Percentiles rank a stretch among this genome's conserved stretches.
Conservation (phyloP, 2,113 vertebrate species). For the cattle (Bos taurus) region ARS-UCD2.0 NC_037332.1:6061501-6062000, state of each 20-base stretch:
- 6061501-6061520: neutral
- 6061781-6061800: neutral
- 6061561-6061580: neutral
- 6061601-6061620: neutral
- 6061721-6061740: neutral
- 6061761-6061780: neutral
- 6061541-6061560: neutral
- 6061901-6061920: too few relatives aligned
- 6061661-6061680: neutral
- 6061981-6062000: too few relatives aligned
- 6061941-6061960: too few relatives aligned
- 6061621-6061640: neutral
- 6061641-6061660: neutral
- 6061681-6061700: neutral
- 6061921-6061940: too few relatives aligned
- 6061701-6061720: neutral
- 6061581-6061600: neutral
- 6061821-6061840: neutral
- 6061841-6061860: neutral
- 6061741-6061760: neutral
- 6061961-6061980: too few relatives aligned
- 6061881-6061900: too few relatives aligned
- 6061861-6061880: neutral
- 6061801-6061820: neutral
- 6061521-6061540: neutral